Percentiles rank a stretch among this genome's conserved stretches.
Conservation (phyloP, 2,888 invertebrate species). For the Pseudanteris insignis region DNA sequence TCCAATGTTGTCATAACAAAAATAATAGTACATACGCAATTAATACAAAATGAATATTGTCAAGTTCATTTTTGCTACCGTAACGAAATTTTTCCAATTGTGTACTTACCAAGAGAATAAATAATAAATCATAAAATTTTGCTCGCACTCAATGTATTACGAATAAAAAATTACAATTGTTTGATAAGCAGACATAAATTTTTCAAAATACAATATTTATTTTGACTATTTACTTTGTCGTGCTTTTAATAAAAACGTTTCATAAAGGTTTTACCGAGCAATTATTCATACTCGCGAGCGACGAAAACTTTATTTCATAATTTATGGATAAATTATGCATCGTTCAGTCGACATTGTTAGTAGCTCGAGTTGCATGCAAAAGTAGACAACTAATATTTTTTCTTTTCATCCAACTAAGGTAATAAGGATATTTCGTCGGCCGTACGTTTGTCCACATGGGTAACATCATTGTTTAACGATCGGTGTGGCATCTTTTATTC, state of each 20-base stretch:
- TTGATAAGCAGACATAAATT: no score
- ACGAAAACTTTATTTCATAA: constrained; percentile 31
- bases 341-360: constrained; percentile 13
- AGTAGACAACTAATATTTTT: constrained; percentile 40
- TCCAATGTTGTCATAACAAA: no score
- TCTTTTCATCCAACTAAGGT: constrained; percentile 26
- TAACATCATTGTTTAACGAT: constrained; percentile 42
- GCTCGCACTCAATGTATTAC: no score
- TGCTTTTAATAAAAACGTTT: constrained; percentile 5
- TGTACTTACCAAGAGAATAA: no score
- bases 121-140: no score
- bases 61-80: no score
- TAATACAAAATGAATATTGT: no score
- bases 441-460: constrained; percentile 31
- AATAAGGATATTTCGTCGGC: constrained; percentile 38
- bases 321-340: constrained; percentile 28
- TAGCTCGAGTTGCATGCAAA: constrained; percentile 13
- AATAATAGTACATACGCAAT: no score
- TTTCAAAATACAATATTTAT: neutral
- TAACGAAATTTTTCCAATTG: no score
- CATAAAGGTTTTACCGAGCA: constrained; percentile 10
- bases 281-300: neutral
- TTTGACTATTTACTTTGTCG: neutral
- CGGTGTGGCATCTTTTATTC: constrained; percentile 33
- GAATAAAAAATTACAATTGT: no score